Conservation (phyloP, 1,140 invertebrate genomes). For the Berghia stephanieae region DNA sequence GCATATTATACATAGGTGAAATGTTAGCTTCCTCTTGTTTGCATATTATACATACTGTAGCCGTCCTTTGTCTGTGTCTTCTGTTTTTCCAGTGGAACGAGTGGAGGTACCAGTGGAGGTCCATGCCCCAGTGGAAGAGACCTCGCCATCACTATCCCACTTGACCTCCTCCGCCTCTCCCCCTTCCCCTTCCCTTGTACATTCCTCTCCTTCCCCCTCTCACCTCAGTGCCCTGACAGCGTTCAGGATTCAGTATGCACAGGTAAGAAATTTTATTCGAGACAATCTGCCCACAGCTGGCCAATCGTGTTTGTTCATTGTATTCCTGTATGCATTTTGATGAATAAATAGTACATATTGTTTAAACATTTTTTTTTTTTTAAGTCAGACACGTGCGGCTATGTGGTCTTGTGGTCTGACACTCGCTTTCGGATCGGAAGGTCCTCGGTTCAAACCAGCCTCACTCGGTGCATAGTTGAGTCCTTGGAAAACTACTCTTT, state of each 20-base stretch:
- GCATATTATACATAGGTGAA: no score
- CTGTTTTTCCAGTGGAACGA: conserved; percentile 58
- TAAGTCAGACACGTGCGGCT: no score
- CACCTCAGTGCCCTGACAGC: conserved; percentile 29
- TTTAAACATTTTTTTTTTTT: no score
- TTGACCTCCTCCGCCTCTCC: conserved; percentile 17
- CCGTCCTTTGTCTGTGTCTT: background rate
- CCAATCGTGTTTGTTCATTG: no score
- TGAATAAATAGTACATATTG: no score
- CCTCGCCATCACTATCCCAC: background rate
- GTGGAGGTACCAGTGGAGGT: conserved; percentile 60
- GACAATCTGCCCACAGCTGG: conserved; percentile 39
- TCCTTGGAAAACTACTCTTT: no score
- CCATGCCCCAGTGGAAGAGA: conserved; percentile 29
- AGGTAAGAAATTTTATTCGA: conserved; percentile 33
- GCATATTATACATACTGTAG: conserved; percentile 9
- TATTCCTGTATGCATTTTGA: no score
- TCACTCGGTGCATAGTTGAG: no score
- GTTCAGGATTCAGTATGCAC: conserved; percentile 19
- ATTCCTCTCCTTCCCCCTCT: conserved; percentile 29
- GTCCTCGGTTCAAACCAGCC: no score
- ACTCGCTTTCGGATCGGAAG: no score
- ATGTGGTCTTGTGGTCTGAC: no score
- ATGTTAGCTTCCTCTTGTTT: no score
- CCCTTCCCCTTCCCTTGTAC: conserved; percentile 32